Conservation (phyloP, 2,888 invertebrate species). For the Thereva nobilitata region DNA sequence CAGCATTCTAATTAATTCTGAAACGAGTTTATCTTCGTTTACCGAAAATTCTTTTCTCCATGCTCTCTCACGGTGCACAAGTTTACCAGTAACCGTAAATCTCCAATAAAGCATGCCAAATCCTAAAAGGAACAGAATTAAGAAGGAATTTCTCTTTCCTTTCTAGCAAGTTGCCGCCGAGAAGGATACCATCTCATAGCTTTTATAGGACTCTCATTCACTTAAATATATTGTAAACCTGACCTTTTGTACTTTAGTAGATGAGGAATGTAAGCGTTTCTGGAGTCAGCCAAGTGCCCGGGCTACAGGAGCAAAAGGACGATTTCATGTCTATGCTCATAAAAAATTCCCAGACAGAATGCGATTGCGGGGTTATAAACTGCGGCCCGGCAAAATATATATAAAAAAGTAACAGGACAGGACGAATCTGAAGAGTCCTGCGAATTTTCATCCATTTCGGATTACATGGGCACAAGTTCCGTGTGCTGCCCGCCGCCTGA, state of each 20-base stretch:
- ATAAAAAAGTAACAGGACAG: constrained; percentile 7
- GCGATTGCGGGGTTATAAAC: constrained; percentile 23
- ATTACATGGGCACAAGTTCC: not conserved
- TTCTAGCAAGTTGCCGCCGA: not conserved
- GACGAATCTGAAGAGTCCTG: not conserved
- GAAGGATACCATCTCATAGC: no score
- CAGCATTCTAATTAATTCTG: constrained; percentile 30
- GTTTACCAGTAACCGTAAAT: constrained; percentile 24
- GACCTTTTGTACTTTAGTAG: constrained; percentile 24
- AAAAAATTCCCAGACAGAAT: constrained; percentile 18
- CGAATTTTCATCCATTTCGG: constrained; percentile 4
- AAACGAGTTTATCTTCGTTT: constrained; percentile 14
- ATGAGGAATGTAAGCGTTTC: constrained; percentile 3
- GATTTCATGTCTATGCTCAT: constrained; percentile 3
- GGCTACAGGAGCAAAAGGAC: not conserved
- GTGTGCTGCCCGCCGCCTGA: not conserved
- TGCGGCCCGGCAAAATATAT: constrained; percentile 3
- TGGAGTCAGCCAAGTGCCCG: constrained; percentile 1
- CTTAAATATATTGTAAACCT: constrained; percentile 33
- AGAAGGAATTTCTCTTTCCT: constrained; percentile 19
- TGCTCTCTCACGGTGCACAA: not conserved
- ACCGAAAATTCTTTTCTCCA: not conserved
- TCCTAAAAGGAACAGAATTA: constrained; percentile 28
- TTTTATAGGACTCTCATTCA: not conserved
- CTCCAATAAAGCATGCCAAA: constrained; percentile 24